Conservation (phyloP, 2,113 vertebrate genomes). For the Epinephelus lanceolatus region DNA sequence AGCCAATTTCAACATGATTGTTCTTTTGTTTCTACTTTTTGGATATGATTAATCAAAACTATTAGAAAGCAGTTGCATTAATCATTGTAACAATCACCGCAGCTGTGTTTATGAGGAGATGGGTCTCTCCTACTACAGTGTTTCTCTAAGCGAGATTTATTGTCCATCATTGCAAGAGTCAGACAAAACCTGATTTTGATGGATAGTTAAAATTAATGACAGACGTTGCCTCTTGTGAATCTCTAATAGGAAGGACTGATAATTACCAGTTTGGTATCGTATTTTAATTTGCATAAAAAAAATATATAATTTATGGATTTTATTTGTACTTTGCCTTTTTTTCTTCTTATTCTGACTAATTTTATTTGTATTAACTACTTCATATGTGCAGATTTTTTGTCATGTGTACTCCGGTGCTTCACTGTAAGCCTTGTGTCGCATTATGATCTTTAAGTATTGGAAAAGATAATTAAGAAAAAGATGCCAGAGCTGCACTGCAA, state of each 20-base stretch:
- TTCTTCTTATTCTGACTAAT: not conserved
- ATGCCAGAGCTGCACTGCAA: not conserved
- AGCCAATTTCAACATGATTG: too few species aligned
- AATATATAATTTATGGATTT: not conserved
- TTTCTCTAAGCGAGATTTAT: too few species aligned
- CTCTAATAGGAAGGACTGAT: too few species aligned
- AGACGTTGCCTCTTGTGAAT: too few species aligned
- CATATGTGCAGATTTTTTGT: not conserved
- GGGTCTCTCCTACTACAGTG: not conserved
- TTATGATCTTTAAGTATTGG: not conserved
- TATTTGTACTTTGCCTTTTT: not conserved
- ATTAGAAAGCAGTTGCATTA: not conserved
- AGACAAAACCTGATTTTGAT: too few species aligned
- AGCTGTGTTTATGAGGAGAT: not conserved
- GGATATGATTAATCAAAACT: not conserved
- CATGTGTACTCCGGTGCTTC: not conserved
- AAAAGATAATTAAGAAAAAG: slow-evolving; percentile 1
- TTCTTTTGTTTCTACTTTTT: too few species aligned
- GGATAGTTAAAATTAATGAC: too few species aligned
- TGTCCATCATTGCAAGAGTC: too few species aligned
- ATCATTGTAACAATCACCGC: not conserved
- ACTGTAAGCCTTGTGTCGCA: not conserved
- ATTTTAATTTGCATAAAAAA: not conserved
- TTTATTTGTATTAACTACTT: not conserved
- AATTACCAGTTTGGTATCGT: too few species aligned